Conservation (phyloP, 1,140 invertebrate genomes). For the Zeugodacus cucurbitae region DNA sequence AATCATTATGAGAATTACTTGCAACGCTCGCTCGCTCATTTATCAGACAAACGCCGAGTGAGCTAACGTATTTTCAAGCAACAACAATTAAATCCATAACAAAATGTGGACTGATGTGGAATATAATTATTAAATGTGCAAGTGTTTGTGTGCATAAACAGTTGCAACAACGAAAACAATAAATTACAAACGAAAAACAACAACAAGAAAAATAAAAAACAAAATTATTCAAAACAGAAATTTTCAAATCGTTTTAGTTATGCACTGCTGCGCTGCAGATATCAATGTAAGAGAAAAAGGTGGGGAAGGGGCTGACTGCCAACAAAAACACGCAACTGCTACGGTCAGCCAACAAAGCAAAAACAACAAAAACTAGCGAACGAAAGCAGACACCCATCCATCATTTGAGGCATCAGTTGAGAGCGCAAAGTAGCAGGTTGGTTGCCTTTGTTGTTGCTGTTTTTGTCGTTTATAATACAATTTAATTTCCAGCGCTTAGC, state of each 20-base stretch:
- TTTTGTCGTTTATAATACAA: not conserved
- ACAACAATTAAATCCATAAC: not conserved
- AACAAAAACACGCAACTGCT: slow-evolving; percentile 3
- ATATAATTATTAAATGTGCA: not conserved
- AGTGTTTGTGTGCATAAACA: not conserved
- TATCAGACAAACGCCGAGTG: not conserved
- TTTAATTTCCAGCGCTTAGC: slow-evolving; percentile 12
- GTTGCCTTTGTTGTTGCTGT: not conserved
- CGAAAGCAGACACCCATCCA: not conserved
- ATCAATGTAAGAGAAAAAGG: not conserved
- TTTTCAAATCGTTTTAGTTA: slow-evolving; percentile 19
- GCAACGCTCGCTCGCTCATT: slow-evolving; percentile 16
- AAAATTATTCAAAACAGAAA: not conserved
- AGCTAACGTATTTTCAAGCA: not conserved
- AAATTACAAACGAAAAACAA: not conserved
- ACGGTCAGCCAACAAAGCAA: not conserved
- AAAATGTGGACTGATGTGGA: not conserved
- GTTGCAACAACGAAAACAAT: not conserved
- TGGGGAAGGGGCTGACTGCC: not conserved
- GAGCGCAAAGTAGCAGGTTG: not conserved
- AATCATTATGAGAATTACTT: slow-evolving; percentile 26
- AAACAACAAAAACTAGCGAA: not conserved
- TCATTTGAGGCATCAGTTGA: not conserved
- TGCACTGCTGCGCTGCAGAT: not conserved
- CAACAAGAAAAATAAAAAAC: not conserved